Base-by-base conservation (phyloP, 2,797 vertebrate species). In the Gastrophryne carolinensis region DNA sequence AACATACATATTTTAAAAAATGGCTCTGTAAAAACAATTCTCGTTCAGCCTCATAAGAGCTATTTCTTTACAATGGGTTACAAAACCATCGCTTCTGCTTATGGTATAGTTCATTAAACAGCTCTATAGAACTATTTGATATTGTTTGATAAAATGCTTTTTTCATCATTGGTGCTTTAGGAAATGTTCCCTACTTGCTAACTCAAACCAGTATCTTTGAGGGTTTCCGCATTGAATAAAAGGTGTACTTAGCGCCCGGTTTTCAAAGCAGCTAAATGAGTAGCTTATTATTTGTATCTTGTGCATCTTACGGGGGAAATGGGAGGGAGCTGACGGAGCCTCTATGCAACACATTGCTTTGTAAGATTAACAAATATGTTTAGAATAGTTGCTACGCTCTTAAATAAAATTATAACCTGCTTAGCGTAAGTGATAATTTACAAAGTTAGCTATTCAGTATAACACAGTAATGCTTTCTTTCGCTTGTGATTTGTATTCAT, bases 1-100 rank as follows among this genome's bases (percentile, higher is more conserved):
- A 79, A 68, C 1, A 50, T 78, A 81, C 67, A 74, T 79, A 63
- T 63, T 80, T 72, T 61, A 60, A 12, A 35, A 61, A 73, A 67
- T 50, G 0, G 19, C 35, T 3, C n/a, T 44, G 19, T 34, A 69
- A 80, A 83, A 79, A 39, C 41, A 76, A 44, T 73, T 82, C 32
- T 73, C 49, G 35, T 64, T 71, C 75, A 13, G 11, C 80, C 44
- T 69, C 6, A 0, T 72, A 79, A 73, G 21, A 65, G n/a, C 4
- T 64, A 11, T 23, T 77, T 27, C 73, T 69, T 78, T 72, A 21
- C 17, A 24, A 73, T 19, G 17, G 57, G 66, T 21, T 54, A 41
- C 39, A 62, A 26, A 81, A 61, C 27, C 5, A 75, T 4, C 0
- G 75, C 32, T 39, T 76, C 68, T 27, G 30, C 41, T n/a, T 78